These are phyloP conservation scores for Anthonomus grandis DNA, from an alignment of 1,140 invertebrate species.

Conservation along the genomic window DNA sequence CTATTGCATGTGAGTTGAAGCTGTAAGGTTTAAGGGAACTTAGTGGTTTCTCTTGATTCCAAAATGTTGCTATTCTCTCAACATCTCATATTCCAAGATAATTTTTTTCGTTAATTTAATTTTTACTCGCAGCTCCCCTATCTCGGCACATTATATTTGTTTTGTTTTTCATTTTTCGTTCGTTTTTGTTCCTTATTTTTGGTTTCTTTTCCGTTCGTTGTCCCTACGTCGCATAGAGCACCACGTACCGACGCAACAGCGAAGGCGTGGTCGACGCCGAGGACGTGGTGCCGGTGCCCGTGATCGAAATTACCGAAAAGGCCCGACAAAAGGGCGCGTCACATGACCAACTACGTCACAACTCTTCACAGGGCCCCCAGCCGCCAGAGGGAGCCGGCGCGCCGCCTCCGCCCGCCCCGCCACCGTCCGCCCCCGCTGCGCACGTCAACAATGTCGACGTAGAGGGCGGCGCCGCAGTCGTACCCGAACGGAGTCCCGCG, in stretches of 20 bases:
- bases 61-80: neutral
- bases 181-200: too few relatives aligned
- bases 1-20: too few relatives aligned
- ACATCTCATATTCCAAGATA: neutral
- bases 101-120: neutral
- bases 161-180: neutral
- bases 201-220: conserved; percentile 23
- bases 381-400: conserved; percentile 32
- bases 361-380: conserved; percentile 30
- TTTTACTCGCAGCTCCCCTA: neutral
- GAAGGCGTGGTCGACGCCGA: conserved; percentile 48
- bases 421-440: conserved; percentile 21
- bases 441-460: conserved; percentile 57
- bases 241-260: conserved; percentile 49
- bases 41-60: neutral
- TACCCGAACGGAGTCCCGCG: conserved; percentile 32
- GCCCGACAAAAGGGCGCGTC: neutral
- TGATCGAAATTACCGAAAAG: conserved; percentile 35
- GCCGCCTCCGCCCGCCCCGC: conserved; percentile 18
- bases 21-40: too few relatives aligned
- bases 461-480: conserved; percentile 64
- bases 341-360: conserved; percentile 27
- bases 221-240: conserved; percentile 42
- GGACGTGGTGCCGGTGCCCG: conserved; percentile 47
- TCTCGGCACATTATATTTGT: neutral